These are phyloP conservation scores for Tribolium madens DNA, from an alignment of 1,140 invertebrate genomes.

Conservation along the genomic window DNA sequence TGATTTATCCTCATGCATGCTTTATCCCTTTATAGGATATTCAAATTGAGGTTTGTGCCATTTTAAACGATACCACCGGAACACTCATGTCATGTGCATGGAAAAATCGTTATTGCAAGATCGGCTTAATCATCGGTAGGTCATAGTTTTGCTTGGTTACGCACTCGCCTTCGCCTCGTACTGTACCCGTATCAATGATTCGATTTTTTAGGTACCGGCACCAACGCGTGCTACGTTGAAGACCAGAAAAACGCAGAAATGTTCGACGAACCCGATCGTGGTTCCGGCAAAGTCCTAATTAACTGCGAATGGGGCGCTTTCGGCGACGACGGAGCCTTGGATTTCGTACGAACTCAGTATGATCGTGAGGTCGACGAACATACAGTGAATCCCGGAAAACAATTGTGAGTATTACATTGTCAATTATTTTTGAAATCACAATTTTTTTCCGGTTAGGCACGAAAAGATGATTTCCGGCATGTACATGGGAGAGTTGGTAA, in stretches of 20 bases:
- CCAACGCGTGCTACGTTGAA: slow-evolving; percentile 98
- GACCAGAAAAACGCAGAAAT: slow-evolving; percentile 76
- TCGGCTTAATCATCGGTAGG: slow-evolving; percentile 61
- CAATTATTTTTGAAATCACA: neutral
- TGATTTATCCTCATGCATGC: slow-evolving; percentile 11
- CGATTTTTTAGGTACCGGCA: slow-evolving; percentile 82
- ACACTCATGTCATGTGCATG: slow-evolving; percentile 99
- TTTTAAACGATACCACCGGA: slow-evolving; percentile 98
- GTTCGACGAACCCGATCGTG: slow-evolving; percentile 64
- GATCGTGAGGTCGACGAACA: slow-evolving; percentile 87
- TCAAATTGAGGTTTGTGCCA: slow-evolving; percentile 89
- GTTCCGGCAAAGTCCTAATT: slow-evolving; percentile 84
- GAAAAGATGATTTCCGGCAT: slow-evolving; percentile 95
- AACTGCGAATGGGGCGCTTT: slow-evolving; percentile 98
- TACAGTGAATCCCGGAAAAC: slow-evolving; percentile 80
- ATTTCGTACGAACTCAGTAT: slow-evolving; percentile 89
- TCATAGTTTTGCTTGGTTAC: neutral
- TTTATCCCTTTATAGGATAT: slow-evolving; percentile 53
- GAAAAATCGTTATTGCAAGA: slow-evolving; percentile 79
- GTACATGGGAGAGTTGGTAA: slow-evolving; percentile 90
- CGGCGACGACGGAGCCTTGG: slow-evolving; percentile 87
- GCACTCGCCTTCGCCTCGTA: no score
- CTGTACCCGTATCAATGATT: no score
- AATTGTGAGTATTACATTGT: slow-evolving; percentile 71
- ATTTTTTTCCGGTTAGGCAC: slow-evolving; percentile 69